Base-by-base conservation (phyloP, 1,140 invertebrate genomes). In the Drosophila persimilis region DNA sequence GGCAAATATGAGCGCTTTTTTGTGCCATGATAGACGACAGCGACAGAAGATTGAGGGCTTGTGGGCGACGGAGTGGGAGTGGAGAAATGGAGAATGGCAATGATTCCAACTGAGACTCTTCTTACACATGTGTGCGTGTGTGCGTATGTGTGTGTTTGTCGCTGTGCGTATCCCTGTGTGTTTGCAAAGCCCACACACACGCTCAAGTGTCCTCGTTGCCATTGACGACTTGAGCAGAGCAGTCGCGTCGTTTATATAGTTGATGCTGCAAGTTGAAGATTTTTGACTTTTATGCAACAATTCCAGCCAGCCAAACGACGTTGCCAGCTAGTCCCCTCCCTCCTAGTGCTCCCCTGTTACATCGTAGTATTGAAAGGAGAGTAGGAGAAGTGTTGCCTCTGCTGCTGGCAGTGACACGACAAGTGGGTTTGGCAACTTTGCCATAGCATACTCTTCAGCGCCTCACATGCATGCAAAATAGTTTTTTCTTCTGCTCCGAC, bases 221-320 rank as follows among this genome's bases (percentile, higher is more conserved):
- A 88, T 88, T 88, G 83, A 88, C 83, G 78, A 88, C 84, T 78
- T 72, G 71, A 78, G 83, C 73, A 70, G 83, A 73, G 61, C 54
- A 75, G 61, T 62, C 54, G 64, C 83, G 70, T 78, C 78, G 70
- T 78, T 78, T 85, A 73, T 76, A 61, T 71, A 88, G 83, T 89
- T 83, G 67, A 73, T 73, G 75, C 78, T 88, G 67, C 69, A 79
- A 88, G 83, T 83, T 79, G 75, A 88, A 89, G 83, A 88, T 88
- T 88, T 86, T 77, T 88, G 83, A 88, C 83, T 88, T 88, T 88
- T 79, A 88, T 88, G 83, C 84, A 86, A 88, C 83, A 88, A 86
- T 86, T 86, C 83, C 35, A 39, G 74, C 71, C 62, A 60, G 77
- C 81, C 77, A 79, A 79, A 67, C 45, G 70, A 52, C 55, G 72